These are phyloP conservation scores for Amphilophus citrinellus DNA, from an alignment of 2,113 vertebrate genomes.

Conservation along the genomic window DNA sequence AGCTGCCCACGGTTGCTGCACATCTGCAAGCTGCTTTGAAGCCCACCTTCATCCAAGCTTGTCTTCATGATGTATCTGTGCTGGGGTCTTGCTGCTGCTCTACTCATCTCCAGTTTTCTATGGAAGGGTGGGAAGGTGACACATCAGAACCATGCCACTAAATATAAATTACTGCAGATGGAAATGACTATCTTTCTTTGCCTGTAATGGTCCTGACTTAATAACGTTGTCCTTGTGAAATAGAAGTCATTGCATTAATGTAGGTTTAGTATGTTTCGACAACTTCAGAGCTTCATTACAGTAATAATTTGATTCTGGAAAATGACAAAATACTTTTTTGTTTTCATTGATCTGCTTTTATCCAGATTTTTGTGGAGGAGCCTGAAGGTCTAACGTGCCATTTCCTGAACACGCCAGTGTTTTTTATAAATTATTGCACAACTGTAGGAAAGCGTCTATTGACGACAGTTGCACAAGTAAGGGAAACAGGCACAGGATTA, in stretches of 20 bases:
- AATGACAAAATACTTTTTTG: not conserved
- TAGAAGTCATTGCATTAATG: not conserved
- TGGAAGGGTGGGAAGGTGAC: not conserved
- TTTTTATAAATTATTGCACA: not conserved
- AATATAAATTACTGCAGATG: not conserved
- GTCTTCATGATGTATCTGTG: not conserved
- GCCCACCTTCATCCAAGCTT: not conserved
- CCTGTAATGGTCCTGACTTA: not conserved
- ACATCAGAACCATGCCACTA: not conserved
- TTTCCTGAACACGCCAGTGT: not conserved
- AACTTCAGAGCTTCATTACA: not conserved
- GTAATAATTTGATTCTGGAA: not conserved
- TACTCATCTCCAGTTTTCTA: not conserved
- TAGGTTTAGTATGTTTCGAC: not conserved
- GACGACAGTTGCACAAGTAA: constrained; percentile 31
- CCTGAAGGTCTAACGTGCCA: constrained; percentile 4
- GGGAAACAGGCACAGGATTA: constrained; percentile 50
- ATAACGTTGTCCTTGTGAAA: not conserved
- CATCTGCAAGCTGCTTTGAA: not conserved
- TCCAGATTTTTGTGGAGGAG: not conserved
- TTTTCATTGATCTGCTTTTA: not conserved
- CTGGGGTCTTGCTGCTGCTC: not conserved
- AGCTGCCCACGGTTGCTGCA: not conserved
- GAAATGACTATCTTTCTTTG: not conserved
- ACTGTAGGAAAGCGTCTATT: constrained; percentile 30